A percentile compares a stretch with the other conserved stretches of the same genome.
Conservation (phyloP, 2,113 vertebrate species). For the Lota lota region DNA sequence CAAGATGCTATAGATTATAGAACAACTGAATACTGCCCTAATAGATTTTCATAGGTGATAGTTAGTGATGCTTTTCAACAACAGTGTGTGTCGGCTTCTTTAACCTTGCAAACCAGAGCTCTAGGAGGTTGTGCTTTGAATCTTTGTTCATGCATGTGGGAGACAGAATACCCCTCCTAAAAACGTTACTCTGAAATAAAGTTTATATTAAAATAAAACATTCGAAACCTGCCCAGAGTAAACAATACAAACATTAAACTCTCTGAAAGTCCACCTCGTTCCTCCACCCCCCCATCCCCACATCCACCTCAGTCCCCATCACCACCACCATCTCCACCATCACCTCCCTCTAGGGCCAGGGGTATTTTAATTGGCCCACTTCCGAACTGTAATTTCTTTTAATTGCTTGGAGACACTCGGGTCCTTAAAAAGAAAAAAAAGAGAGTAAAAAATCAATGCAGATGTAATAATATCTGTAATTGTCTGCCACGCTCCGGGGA, state of each 20-base stretch:
- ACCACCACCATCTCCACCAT: slow-evolving; percentile 29
- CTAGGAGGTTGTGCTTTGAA: no score
- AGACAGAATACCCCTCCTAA: no score
- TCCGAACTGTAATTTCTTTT: slow-evolving; percentile 80
- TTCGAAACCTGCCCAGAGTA: slow-evolving; percentile 22
- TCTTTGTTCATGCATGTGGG: no score
- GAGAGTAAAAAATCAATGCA: slow-evolving; percentile 72
- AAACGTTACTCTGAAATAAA: slow-evolving; percentile 1
- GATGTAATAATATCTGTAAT: slow-evolving; percentile 86
- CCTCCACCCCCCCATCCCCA: neutral
- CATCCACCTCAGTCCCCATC: slow-evolving; percentile 15
- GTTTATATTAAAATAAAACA: slow-evolving; percentile 8
- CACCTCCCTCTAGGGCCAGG: slow-evolving; percentile 57
- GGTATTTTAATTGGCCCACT: slow-evolving; percentile 81
- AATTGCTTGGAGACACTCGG: slow-evolving; percentile 78
- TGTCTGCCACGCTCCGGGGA: slow-evolving; percentile 78
- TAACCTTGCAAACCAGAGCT: no score
- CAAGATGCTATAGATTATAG: no score
- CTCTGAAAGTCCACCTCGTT: slow-evolving; percentile 53
- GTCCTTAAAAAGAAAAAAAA: slow-evolving; percentile 63
- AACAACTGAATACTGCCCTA: no score
- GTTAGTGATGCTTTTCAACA: no score
- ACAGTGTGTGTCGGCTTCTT: no score
- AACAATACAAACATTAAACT: slow-evolving; percentile 45
- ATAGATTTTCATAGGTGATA: no score